phyloP scores from a whole-genome alignment of 2,797 vertebrate species.

The Scolopax bukidnonensis region DNA sequence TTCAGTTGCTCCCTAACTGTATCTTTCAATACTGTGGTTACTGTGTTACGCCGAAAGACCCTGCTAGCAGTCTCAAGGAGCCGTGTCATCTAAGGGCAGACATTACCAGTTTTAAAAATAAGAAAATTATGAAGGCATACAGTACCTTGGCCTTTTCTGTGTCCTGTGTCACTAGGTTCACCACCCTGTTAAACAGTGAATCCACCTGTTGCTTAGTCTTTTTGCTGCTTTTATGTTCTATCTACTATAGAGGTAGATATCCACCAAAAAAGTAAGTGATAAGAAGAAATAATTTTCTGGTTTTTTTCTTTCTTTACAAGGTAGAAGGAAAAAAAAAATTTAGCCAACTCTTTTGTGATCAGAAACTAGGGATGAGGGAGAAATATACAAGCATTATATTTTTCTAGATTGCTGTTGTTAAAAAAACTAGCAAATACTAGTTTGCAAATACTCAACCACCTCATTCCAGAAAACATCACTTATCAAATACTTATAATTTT shows the following conservation, averaged over 20 bases:
- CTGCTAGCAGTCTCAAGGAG: not conserved
- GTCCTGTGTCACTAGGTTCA: not conserved
- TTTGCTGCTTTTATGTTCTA: not conserved
- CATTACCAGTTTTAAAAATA: accelerated
- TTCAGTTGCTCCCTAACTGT: not conserved
- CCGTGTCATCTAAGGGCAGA: not conserved
- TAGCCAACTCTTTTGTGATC: not conserved
- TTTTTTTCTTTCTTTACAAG: not conserved
- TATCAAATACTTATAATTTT: not conserved
- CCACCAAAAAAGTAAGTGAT: not conserved
- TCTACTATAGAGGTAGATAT: not conserved
- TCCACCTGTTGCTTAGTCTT: not conserved
- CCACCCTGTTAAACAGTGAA: not conserved
- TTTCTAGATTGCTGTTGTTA: not conserved
- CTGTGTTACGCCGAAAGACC: not conserved
- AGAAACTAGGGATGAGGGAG: not conserved
- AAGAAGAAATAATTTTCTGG: not conserved
- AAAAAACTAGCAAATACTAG: not conserved
- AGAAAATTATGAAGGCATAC: not conserved
- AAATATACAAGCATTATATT: not conserved
- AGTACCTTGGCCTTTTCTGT: not conserved
- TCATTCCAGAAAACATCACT: not conserved
- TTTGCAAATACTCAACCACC: not conserved
- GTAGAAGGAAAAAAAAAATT: not conserved
- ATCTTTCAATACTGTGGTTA: not conserved